Evolutionary conservation across 2,113 vertebrate genomes (phyloP), one percentile per base, ranked within the genome.

Genomic region (Columba janthina): DNA sequence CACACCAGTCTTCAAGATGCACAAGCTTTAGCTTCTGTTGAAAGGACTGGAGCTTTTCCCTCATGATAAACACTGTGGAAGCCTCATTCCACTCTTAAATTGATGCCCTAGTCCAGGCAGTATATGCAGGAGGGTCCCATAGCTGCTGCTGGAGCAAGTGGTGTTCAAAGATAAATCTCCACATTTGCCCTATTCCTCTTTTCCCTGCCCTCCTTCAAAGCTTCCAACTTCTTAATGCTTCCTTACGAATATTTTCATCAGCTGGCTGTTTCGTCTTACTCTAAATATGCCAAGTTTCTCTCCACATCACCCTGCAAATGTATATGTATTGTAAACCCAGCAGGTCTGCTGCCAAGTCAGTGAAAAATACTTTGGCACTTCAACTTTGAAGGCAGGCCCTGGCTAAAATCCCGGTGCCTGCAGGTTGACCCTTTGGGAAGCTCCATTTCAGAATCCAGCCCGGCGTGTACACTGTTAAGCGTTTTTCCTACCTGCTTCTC

Each of bases 401-500:
- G 70, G 65, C 61, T 91, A 71, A 86, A 93, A 82, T 61, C 36
- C 75, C 12, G 0, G 51, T 38, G 32, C 60, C 75, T 79, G 36
- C 24, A 85, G 29, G 36, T 57, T 6, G 1, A 11, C 6, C 65
- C 38, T 70, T 48, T 67, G 44, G 65, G 73, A 96, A 69, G 53
- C 18, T 38, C 72, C 32, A 87, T 61, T 89, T 74, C 65, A 44
- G 80, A 84, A 34, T 38, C 56, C 32, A 67, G 73, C 40, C 60
- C 11, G 10, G 42, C 29, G 20, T 62, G 3, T n/a, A 48, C 1
- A 4, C 22, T 2, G 0, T 57, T 81, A 65, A 60, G 32, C 15
- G 22, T 28, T 87, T 61, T 94, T 88, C 57, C 73, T 91, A 89
- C 70, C 77, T 76, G 65, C 79, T 96, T 82, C 72, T 94, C 58